Percentiles rank a stretch among this genome's conserved stretches.
Evolutionary conservation across 92 coral and sea anemone species (phyloP).

Genomic region (Bergia puertoricense): DNA sequence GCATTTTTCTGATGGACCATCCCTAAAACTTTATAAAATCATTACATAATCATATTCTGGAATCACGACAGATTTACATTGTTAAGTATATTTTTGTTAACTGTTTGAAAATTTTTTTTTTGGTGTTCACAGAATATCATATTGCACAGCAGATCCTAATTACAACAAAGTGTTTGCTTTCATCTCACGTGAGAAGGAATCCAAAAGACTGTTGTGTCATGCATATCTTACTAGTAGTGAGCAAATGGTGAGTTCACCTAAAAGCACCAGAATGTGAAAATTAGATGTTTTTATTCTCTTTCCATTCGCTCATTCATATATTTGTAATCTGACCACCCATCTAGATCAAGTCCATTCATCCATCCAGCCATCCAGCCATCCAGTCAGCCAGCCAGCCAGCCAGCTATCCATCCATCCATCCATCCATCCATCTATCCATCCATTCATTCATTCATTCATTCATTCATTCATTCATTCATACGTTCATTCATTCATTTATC

Average conservation of each 20-base stretch:
- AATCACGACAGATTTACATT: background rate
- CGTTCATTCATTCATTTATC: background rate
- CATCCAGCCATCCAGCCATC: no score
- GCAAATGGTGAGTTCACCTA: conserved; percentile 72
- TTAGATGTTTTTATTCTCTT: no score
- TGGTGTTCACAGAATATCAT: conserved; percentile 72
- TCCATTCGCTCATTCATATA: no score
- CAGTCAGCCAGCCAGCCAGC: no score
- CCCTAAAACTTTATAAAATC: background rate
- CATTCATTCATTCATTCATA: background rate
- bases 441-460: background rate
- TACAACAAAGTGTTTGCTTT: conserved; percentile 91
- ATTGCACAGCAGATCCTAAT: conserved; percentile 95
- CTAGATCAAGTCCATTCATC: background rate
- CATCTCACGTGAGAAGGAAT: conserved; percentile 75
- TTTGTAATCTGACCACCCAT: no score
- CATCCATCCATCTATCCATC: no score
- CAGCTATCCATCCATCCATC: no score
- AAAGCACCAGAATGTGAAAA: no score
- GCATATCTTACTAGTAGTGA: conserved; percentile 89
- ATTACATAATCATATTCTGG: no score
- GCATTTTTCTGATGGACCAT: background rate
- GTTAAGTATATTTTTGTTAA: background rate
- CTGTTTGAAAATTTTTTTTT: background rate
- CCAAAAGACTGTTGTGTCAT: conserved; percentile 65